Conservation (phyloP, 2,888 invertebrate species). For the Cacoxenus indagator region DNA sequence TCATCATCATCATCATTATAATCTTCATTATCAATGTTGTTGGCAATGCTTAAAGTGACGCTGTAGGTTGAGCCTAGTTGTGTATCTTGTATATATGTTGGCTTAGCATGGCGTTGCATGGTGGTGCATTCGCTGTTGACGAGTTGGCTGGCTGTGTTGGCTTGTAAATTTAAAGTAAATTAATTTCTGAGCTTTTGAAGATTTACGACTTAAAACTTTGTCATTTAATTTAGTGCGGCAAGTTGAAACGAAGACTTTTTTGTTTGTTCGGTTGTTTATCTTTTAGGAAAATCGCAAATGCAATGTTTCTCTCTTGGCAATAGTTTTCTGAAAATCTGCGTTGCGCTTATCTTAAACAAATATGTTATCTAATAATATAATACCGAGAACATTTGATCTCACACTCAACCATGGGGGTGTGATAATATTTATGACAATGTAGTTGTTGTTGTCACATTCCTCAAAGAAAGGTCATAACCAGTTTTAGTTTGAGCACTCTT, state of each 20-base stretch:
- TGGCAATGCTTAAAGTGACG: neutral
- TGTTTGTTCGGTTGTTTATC: neutral
- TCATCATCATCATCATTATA: too few species aligned
- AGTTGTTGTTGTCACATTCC: neutral
- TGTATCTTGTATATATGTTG: neutral
- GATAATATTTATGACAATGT: conserved; percentile 38
- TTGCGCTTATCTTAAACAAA: neutral
- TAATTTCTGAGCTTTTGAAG: conserved; percentile 19
- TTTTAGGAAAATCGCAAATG: neutral
- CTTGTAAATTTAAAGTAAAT: conserved; percentile 21
- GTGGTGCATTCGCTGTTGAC: neutral
- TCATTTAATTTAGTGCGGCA: conserved; percentile 14
- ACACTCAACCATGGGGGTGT: conserved; percentile 26
- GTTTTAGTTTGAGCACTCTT: neutral
- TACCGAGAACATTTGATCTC: neutral
- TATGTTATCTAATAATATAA: neutral
- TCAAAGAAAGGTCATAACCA: neutral
- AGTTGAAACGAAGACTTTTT: neutral
- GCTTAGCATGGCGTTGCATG: too few species aligned
- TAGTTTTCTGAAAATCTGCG: neutral
- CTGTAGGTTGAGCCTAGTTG: neutral
- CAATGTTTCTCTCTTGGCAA: neutral
- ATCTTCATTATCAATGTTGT: neutral
- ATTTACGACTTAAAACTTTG: conserved; percentile 4
- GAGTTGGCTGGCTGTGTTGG: conserved; percentile 4